Conservation (phyloP, 2,113 vertebrate species). For the Aramus guarauna region DNA sequence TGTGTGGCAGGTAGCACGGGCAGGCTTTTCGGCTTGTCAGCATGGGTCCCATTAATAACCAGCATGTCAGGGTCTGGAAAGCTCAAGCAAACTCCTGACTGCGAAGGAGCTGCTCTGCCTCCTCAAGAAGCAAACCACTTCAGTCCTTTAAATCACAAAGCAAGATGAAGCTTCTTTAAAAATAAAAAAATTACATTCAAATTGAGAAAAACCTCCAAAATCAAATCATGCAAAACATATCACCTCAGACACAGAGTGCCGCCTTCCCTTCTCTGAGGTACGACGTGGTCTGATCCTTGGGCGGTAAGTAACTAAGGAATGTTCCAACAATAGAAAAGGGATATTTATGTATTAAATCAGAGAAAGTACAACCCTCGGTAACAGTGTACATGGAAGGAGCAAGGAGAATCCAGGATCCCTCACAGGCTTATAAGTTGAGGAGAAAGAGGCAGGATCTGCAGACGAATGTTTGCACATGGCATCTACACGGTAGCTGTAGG, state of each 20-base stretch:
- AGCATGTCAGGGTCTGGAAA: neutral
- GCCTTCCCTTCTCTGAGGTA: neutral
- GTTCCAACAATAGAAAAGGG: neutral
- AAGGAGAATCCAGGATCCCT: neutral
- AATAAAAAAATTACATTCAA: neutral
- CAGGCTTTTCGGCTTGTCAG: neutral
- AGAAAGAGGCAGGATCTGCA: neutral
- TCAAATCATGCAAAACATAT: neutral
- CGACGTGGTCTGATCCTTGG: rapidly evolving
- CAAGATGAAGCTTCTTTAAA: neutral
- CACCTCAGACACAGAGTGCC: neutral
- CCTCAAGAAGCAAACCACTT: neutral
- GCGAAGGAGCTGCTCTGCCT: neutral
- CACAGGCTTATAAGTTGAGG: neutral
- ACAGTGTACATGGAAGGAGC: neutral
- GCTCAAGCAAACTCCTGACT: neutral
- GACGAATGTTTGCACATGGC: neutral
- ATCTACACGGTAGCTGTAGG: neutral
- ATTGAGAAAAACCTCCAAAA: neutral
- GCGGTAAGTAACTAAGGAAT: neutral
- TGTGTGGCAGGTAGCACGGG: neutral
- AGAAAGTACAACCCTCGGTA: neutral
- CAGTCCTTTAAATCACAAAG: neutral
- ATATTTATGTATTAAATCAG: neutral
- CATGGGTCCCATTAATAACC: neutral